phyloP scores from a whole-genome alignment of 2,888 invertebrate genomes.

The Melieria omissa region DNA sequence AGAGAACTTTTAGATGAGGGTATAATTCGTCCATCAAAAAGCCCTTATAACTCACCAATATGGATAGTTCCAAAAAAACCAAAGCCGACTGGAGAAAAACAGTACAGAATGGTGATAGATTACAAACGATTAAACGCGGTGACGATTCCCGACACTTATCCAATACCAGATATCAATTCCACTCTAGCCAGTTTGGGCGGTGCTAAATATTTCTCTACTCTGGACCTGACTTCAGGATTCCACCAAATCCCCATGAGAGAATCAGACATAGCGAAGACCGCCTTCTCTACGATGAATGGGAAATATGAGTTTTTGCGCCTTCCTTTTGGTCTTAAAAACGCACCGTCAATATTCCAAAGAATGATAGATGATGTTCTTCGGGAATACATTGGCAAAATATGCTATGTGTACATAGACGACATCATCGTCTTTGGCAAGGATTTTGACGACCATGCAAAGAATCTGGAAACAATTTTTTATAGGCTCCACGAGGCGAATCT shows the following conservation, averaged over 20 bases:
- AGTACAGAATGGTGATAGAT: conserved; percentile 44
- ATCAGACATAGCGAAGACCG: conserved; percentile 43
- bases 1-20: conserved; percentile 51
- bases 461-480: conserved; percentile 23
- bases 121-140: conserved; percentile 45
- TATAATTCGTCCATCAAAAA: conserved; percentile 52
- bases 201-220: conserved; percentile 44
- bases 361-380: conserved; percentile 34
- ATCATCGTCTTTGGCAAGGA: conserved; percentile 23
- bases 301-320: conserved; percentile 40
- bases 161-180: conserved; percentile 42
- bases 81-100: conserved; percentile 41
- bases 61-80: conserved; percentile 47
- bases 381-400: too few relatives aligned
- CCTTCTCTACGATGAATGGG: conserved; percentile 42
- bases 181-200: conserved; percentile 44
- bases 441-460: conserved; percentile 23
- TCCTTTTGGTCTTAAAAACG: conserved; percentile 39
- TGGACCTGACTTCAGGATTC: conserved; percentile 46
- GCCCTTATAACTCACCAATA: conserved; percentile 50
- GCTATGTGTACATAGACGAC: conserved; percentile 24
- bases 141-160: conserved; percentile 43
- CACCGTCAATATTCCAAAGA: conserved; percentile 37
- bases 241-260: conserved; percentile 46
- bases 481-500: conserved; percentile 24